These are phyloP conservation scores for Pycnomerus fuliginosus DNA, from an alignment of 2,888 invertebrate species.

Conservation along the genomic window DNA sequence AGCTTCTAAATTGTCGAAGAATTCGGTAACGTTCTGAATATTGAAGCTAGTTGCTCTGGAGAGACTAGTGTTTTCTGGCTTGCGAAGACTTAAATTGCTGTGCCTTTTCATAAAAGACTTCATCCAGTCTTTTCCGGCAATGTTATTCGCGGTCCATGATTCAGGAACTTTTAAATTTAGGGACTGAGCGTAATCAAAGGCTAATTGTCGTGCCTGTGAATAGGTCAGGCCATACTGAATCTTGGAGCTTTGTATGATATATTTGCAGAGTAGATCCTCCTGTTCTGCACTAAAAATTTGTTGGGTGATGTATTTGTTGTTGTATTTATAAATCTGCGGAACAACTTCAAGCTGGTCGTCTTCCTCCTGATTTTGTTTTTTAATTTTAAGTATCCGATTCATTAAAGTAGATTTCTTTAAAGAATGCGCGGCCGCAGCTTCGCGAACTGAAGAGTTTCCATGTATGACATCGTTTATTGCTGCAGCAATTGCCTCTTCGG, in stretches of 20 bases:
- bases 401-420: too few species aligned
- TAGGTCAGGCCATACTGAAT: slow-evolving; percentile 25
- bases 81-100: slow-evolving; percentile 12
- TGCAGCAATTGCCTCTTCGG: too few species aligned
- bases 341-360: too few species aligned
- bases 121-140: slow-evolving; percentile 22
- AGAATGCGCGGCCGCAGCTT: too few species aligned
- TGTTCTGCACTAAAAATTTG: too few species aligned
- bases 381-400: too few species aligned
- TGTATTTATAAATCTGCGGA: too few species aligned
- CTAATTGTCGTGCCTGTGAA: slow-evolving; percentile 16
- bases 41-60: slow-evolving; percentile 17
- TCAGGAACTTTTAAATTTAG: slow-evolving; percentile 5
- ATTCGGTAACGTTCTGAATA: neutral
- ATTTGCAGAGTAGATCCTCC: too few species aligned
- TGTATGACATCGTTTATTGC: too few species aligned
- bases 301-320: too few species aligned
- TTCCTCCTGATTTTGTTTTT: too few species aligned
- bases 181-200: slow-evolving; percentile 21
- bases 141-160: slow-evolving; percentile 7
- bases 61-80: slow-evolving; percentile 27
- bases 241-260: slow-evolving; percentile 19
- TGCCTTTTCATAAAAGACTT: slow-evolving; percentile 22
- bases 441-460: too few species aligned
- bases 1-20: neutral